A percentile compares a stretch with the other conserved stretches of the same genome.
Evolutionary conservation across 2,113 vertebrate species (phyloP).

Genomic region (Oceanites oceanicus): DNA sequence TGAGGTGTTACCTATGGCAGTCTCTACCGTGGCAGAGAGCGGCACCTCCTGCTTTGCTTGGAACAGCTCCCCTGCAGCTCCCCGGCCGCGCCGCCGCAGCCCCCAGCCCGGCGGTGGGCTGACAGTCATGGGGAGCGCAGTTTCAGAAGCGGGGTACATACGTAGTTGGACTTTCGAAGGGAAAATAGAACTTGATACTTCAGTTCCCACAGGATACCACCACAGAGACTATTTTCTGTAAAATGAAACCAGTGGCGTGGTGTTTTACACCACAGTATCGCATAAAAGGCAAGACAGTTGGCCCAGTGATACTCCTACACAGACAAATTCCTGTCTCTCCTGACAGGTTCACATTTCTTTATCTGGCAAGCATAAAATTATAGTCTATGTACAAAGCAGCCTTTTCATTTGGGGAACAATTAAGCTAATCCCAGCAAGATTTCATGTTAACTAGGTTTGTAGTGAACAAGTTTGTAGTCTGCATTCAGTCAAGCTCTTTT

Average conservation of each 20-base stretch:
- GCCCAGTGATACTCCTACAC: slow-evolving; percentile 35
- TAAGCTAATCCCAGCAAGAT: slow-evolving; percentile 56
- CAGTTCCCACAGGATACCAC: slow-evolving; percentile 38
- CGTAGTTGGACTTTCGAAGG: background rate
- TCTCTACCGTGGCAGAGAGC: background rate
- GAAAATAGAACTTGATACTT: slow-evolving; percentile 57
- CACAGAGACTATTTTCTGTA: slow-evolving; percentile 40
- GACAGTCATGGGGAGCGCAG: fast-evolving
- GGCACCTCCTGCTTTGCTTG: background rate
- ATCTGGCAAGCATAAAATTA: slow-evolving; percentile 47
- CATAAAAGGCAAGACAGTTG: slow-evolving; percentile 54
- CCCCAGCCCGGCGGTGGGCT: background rate
- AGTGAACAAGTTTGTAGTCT: slow-evolving; percentile 31
- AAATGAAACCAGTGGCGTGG: background rate
- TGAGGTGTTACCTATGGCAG: background rate
- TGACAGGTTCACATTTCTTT: slow-evolving; percentile 54
- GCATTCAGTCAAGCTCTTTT: slow-evolving; percentile 45
- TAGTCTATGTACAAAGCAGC: slow-evolving; percentile 11
- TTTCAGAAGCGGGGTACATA: background rate
- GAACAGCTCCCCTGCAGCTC: background rate
- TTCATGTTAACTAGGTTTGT: slow-evolving; percentile 36
- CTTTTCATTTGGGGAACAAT: slow-evolving; percentile 57
- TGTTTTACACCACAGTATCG: slow-evolving; percentile 33
- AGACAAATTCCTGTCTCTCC: slow-evolving; percentile 25
- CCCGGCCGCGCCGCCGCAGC: background rate